These are phyloP conservation scores for Platycercus adscitus DNA, from an alignment of 2,113 vertebrate genomes.

Conservation along the genomic window DNA sequence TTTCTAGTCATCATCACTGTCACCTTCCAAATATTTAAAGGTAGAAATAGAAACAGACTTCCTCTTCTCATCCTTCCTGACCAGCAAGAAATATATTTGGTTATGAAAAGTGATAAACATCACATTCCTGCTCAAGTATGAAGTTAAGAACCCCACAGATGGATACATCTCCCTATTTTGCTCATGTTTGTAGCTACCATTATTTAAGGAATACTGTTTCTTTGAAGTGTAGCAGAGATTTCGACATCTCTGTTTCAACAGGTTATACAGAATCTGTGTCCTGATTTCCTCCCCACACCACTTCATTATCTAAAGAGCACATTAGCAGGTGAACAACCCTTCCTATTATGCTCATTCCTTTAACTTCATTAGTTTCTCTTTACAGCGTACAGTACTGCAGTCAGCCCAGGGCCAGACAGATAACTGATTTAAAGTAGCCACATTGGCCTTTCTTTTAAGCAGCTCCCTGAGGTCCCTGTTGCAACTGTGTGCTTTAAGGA, in stretches of 20 bases:
- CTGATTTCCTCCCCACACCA: not conserved
- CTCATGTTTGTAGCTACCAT: not conserved
- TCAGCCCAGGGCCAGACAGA: not conserved
- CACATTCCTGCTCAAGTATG: conserved; percentile 14
- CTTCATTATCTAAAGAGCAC: not conserved
- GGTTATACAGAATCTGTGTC: not conserved
- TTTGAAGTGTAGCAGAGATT: not conserved
- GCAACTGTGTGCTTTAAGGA: not conserved
- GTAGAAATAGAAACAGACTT: conserved; percentile 27
- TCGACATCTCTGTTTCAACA: not conserved
- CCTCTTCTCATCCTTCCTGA: not conserved
- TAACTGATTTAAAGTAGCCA: not conserved
- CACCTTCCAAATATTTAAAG: conserved; percentile 55
- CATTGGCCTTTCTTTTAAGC: not conserved
- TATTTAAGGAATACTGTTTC: not conserved
- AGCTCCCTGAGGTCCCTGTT: not conserved
- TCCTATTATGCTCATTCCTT: not conserved
- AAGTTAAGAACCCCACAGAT: not conserved
- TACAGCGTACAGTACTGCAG: not conserved
- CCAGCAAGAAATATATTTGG: not conserved
- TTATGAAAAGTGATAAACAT: conserved; percentile 27
- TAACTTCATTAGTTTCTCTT: not conserved
- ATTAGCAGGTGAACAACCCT: not conserved
- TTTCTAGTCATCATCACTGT: not conserved
- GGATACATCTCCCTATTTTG: not conserved